Base-by-base conservation (phyloP, 2,888 invertebrate species). In the Lepetodrilus schrolli region DNA sequence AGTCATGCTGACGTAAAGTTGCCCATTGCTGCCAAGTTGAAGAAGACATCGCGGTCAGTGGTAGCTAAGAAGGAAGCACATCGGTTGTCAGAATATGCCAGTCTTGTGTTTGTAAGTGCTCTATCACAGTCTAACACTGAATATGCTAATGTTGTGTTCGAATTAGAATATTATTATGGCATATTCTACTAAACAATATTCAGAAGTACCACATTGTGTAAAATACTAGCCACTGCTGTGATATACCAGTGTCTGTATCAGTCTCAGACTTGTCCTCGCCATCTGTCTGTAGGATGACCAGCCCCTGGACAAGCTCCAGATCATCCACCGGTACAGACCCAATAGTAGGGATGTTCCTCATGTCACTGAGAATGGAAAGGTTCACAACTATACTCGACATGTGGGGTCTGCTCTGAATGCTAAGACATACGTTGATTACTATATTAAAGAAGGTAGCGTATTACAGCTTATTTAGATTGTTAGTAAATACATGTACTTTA, bases 251-350 rank as follows among this genome's bases (percentile, higher is more conserved):
- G n/a, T n/a, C n/a, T n/a, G n/a, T n/a, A n/a, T n/a, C n/a, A n/a
- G n/a, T n/a, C n/a, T n/a, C n/a, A n/a, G n/a, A n/a, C n/a, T n/a
- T n/a, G n/a, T n/a, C n/a, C n/a, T n/a, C n/a, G n/a, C n/a, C n/a
- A n/a, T n/a, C n/a, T n/a, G n/a, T n/a, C n/a, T n/a, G n/a, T 75
- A 86, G 85, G 70, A 76, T 20, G 74, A 80, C 17, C 78, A 80
- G 30, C 83, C 83, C 5, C 66, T 86, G 13, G 82, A 83, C 20
- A 83, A 84, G 58, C 75, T 86, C 10, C 82, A 83, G 66, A 76
- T 83, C 0, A 86, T 86, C 17, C 86, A 86, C 70, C 77, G 84
- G 34, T 84, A 84, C 71, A 74, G 86, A 17, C 86, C 86, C 0
- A 72, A 80, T 5, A 78, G 77, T 43, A 37, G 30, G 1, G 74